Evolutionary conservation across 2,797 vertebrate genomes (phyloP).

Genomic region (Oryzias sinensis): DNA sequence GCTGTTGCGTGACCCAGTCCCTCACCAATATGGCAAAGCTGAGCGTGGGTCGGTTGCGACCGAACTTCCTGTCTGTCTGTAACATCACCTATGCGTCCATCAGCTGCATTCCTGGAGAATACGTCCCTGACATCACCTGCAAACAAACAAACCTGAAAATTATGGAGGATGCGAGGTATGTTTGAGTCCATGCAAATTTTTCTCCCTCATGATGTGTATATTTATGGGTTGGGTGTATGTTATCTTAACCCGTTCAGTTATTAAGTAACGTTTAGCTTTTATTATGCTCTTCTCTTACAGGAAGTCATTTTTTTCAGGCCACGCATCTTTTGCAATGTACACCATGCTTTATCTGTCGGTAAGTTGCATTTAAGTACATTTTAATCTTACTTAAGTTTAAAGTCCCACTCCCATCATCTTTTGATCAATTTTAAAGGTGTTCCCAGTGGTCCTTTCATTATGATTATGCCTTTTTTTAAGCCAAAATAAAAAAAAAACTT

Average conservation of each 20-base stretch:
- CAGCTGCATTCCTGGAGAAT: constrained; percentile 62
- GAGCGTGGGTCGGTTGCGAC: constrained; percentile 78
- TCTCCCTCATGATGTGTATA: neutral
- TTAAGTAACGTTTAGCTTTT: constrained; percentile 44
- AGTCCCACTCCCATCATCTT: too few relatives aligned
- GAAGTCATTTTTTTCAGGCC: constrained; percentile 84
- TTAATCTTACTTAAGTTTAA: too few relatives aligned
- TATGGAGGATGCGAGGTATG: constrained; percentile 76
- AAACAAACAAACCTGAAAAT: constrained; percentile 31
- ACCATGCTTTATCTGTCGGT: constrained; percentile 83
- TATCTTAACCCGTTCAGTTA: constrained; percentile 2
- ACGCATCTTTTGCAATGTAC: constrained; percentile 84
- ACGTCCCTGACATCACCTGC: constrained; percentile 68
- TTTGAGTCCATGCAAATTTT: constrained; percentile 3
- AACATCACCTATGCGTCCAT: constrained; percentile 73
- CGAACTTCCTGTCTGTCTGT: constrained; percentile 80
- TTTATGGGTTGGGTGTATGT: constrained; percentile 11
- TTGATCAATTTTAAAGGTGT: too few relatives aligned
- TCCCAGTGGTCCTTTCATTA: too few relatives aligned
- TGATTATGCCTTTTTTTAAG: too few relatives aligned
- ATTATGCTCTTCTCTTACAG: constrained; percentile 69
- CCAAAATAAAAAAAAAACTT: too few relatives aligned
- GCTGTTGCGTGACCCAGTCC: constrained; percentile 76
- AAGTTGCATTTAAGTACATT: constrained; percentile 55
- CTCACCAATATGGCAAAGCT: constrained; percentile 83